phyloP scores from a whole-genome alignment of 2,113 vertebrate species.

The Orcinus orca region DNA sequence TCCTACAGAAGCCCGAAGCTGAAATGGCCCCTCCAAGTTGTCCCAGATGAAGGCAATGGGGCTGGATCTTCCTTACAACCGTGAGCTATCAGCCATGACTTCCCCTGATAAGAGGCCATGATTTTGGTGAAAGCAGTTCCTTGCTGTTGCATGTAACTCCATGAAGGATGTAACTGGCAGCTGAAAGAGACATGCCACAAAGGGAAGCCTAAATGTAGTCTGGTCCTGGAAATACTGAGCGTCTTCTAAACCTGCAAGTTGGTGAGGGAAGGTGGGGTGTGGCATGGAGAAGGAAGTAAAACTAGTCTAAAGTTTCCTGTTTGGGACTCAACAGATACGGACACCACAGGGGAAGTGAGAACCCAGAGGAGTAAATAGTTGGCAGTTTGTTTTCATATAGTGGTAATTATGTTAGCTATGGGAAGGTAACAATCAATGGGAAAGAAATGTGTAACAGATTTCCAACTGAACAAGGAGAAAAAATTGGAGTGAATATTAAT shows the following conservation, averaged over 20 bases:
- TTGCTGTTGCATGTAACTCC: neutral
- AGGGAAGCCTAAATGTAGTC: neutral
- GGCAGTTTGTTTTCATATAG: neutral
- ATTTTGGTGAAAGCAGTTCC: neutral
- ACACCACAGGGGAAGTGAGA: neutral
- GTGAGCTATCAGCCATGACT: neutral
- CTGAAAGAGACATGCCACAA: neutral
- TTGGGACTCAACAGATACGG: neutral
- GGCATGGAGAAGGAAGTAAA: neutral
- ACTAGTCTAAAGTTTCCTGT: neutral
- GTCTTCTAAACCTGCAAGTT: neutral
- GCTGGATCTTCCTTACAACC: neutral
- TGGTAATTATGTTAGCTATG: neutral
- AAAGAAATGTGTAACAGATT: neutral
- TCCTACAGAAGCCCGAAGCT: neutral
- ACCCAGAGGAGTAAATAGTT: neutral
- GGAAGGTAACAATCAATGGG: neutral
- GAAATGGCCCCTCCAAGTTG: neutral
- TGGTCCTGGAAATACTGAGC: neutral
- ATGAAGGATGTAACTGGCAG: neutral
- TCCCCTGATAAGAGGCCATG: neutral
- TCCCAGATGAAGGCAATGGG: neutral
- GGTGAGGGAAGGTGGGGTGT: rapidly evolving
- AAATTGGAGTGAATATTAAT: neutral
- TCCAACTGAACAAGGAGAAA: neutral